Percentiles rank a stretch among this genome's conserved stretches.
phyloP scores from a whole-genome alignment of 2,797 vertebrate genomes.

The Phataginus tricuspis region DNA sequence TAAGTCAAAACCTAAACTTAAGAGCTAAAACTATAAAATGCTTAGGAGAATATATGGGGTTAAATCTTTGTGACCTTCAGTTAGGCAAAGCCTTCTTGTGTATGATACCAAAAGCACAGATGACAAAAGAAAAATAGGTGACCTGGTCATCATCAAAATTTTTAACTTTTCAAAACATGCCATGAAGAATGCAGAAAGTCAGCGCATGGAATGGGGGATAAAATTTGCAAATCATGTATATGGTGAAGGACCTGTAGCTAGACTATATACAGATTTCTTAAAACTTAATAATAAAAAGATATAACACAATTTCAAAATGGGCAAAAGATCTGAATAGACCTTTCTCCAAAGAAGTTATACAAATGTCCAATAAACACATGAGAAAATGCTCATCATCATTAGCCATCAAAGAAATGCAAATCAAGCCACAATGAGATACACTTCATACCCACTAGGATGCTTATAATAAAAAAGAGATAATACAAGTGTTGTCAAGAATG shows the following conservation, averaged over 20 bases:
- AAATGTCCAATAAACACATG: background rate
- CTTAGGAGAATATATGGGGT: background rate
- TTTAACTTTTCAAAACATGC: background rate
- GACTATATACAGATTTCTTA: background rate
- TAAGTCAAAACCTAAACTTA: background rate
- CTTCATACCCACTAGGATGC: background rate
- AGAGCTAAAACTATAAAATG: background rate
- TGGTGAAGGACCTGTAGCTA: background rate
- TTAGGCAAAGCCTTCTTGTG: background rate
- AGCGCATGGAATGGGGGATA: background rate
- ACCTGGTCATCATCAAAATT: slow-evolving; percentile 1
- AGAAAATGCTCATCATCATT: background rate
- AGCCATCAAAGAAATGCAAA: background rate
- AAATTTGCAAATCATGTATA: background rate
- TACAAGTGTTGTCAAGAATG: background rate
- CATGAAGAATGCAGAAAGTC: background rate
- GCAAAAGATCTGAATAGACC: background rate
- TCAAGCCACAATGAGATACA: background rate
- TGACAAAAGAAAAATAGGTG: background rate
- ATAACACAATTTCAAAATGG: background rate
- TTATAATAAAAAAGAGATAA: background rate
- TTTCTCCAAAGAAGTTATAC: slow-evolving; percentile 23
- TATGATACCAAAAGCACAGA: background rate
- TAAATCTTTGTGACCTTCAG: background rate
- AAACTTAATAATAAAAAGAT: background rate